A percentile compares a stretch with the other conserved stretches of the same genome.
These are phyloP conservation scores for Teinopalpus imperialis DNA, from an alignment of 2,888 invertebrate species.

Conservation along the genomic window DNA sequence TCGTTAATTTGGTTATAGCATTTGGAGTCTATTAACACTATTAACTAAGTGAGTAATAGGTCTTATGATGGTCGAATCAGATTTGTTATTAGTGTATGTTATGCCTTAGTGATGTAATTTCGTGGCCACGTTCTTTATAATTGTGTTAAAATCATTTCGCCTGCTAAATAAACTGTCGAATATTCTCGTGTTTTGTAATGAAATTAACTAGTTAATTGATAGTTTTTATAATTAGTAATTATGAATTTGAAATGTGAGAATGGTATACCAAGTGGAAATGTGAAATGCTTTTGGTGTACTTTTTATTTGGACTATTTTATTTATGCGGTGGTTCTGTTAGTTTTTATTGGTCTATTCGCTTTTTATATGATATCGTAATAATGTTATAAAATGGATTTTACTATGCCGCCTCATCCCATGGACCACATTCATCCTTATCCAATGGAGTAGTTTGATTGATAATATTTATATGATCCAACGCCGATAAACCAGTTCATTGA, in stretches of 20 bases:
- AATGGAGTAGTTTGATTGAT: too few species aligned
- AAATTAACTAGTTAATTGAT: too few species aligned
- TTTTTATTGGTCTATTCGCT: conserved; percentile 49
- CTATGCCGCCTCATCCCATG: too few species aligned
- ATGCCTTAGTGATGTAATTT: conserved; percentile 16
- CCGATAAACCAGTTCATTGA: too few species aligned
- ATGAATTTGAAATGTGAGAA: conserved; percentile 30
- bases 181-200: too few species aligned
- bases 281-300: conserved; percentile 44
- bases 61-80: conserved; percentile 13
- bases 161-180: background rate
- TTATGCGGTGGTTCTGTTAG: conserved; percentile 42
- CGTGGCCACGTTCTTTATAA: conserved; percentile 1
- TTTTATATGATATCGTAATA: conserved; percentile 52
- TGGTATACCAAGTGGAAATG: conserved; percentile 23
- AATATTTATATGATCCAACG: too few species aligned
- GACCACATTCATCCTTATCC: too few species aligned
- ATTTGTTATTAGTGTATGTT: conserved; percentile 23
- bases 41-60: conserved; percentile 7
- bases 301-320: conserved; percentile 54
- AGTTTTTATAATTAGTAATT: conserved; percentile 29
- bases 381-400: too few species aligned
- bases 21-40: conserved; percentile 9
- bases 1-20: conserved; percentile 17
- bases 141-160: too few species aligned